Conservation (phyloP, 2,113 vertebrate species). For the Rallus limicola region DNA sequence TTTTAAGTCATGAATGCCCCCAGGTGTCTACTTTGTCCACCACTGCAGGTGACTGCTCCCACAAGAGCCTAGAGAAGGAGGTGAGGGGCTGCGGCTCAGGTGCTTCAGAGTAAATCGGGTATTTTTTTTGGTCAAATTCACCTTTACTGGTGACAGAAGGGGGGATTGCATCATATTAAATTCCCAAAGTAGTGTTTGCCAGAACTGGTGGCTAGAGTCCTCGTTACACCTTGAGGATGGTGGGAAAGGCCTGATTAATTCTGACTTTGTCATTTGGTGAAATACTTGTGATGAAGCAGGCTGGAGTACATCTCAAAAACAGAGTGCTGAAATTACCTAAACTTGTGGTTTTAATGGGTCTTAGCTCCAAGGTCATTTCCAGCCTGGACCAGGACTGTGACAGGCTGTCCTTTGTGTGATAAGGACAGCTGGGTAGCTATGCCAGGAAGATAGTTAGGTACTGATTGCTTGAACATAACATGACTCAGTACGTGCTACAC, state of each 20-base stretch:
- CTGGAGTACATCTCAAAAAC: neutral
- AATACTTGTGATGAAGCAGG: neutral
- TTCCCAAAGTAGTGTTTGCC: neutral
- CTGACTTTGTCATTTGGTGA: neutral
- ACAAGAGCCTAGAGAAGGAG: neutral
- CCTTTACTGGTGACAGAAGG: neutral
- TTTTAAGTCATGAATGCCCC: neutral
- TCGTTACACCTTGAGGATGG: neutral
- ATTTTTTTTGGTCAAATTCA: neutral
- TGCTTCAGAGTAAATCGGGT: neutral
- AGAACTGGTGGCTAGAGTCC: neutral
- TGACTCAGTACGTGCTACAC: neutral
- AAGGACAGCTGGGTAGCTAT: neutral
- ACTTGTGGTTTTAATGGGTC: neutral
- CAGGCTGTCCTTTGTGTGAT: neutral
- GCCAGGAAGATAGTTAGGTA: neutral
- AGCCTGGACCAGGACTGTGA: neutral
- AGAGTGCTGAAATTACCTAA: neutral
- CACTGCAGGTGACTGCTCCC: neutral
- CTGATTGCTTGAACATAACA: neutral
- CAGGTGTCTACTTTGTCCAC: neutral
- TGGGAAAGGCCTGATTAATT: neutral
- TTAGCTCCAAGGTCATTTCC: neutral
- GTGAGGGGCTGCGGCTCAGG: neutral
- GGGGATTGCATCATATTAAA: neutral